Evolutionary conservation across 2,888 invertebrate species (phyloP), one percentile per base, ranked within the genome.

Genomic region (Dorcus parallelipipedus): DNA sequence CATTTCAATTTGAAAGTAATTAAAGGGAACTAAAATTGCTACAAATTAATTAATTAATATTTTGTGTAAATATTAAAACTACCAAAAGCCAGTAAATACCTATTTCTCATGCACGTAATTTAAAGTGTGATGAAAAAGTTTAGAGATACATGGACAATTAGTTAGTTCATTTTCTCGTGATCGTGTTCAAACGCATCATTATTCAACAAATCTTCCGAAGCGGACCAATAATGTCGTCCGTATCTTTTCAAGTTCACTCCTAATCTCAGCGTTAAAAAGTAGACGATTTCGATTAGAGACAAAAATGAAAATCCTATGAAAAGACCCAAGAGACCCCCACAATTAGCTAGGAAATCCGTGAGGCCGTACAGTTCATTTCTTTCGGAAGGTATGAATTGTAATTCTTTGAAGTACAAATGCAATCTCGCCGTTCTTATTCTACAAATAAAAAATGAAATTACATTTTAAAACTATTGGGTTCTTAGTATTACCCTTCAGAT

Each of bases 341-440:
- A 86, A 73, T 87, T 87, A 60, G 87, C 87, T 39, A 88, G 78
- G 71, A 88, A 88, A 71, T 88, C 88, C 0, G 86, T 86, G 63
- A 81, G 82, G 1, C 88, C 88, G 69, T 86, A 88, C 8, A 88
- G 77, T 68, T 88, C 88, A 0, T 86, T 86, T 17, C 88, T 81
- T 38, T 84, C 82, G 0, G 86, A 86, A 0, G 87, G 85, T 38
- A 87, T 82, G 68, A 87, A 88, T 71, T 88, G 87, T 0, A 84
- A 82, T 68, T 87, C 86, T 73, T 87, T 88, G 76, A 87, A 87
- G 77, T 85, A 88, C 49, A 88, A 82, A 66, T 84, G 82, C 7
- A 87, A 80, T 2, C 84, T 82, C 0, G 86, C 79, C 71, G 80
- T 78, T 64, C 80, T 74, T 10, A 60, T 60, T 42, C 71, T 71